These are phyloP conservation scores for Coregonus ussuriensis DNA, from an alignment of 2,797 vertebrate genomes.

Conservation along the genomic window DNA sequence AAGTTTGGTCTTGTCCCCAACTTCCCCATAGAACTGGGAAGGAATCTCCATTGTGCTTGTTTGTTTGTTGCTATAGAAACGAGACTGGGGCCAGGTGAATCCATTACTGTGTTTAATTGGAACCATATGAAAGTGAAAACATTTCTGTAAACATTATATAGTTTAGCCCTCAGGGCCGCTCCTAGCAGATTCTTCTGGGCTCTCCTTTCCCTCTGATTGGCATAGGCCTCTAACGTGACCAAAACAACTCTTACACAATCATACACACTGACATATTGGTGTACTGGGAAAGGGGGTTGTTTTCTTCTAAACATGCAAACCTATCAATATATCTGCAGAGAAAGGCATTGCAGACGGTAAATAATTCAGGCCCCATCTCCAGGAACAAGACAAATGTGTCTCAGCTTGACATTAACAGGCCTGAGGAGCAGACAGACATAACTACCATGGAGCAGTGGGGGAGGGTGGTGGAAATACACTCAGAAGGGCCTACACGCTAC, in stretches of 20 bases:
- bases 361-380: not conserved
- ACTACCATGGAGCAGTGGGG: conserved; percentile 64
- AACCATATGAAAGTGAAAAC: conserved; percentile 70
- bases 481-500: conserved; percentile 13
- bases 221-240: conserved; percentile 22
- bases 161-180: conserved; percentile 28
- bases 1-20: conserved; percentile 24
- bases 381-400: conserved; percentile 33
- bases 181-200: conserved; percentile 45
- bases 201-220: conserved; percentile 9
- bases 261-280: not conserved
- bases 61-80: conserved; percentile 72
- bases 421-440: conserved; percentile 58
- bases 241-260: not conserved
- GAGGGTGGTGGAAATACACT: conserved; percentile 50
- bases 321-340: not conserved
- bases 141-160: conserved; percentile 54
- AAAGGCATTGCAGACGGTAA: not conserved
- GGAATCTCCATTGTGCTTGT: conserved; percentile 55
- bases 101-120: conserved; percentile 65
- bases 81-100: conserved; percentile 51
- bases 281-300: not conserved
- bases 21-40: conserved; percentile 33
- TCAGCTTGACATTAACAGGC: conserved; percentile 44
- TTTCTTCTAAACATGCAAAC: not conserved